Base-by-base conservation (phyloP, 2,888 invertebrate genomes). In the Clivina fossor region DNA sequence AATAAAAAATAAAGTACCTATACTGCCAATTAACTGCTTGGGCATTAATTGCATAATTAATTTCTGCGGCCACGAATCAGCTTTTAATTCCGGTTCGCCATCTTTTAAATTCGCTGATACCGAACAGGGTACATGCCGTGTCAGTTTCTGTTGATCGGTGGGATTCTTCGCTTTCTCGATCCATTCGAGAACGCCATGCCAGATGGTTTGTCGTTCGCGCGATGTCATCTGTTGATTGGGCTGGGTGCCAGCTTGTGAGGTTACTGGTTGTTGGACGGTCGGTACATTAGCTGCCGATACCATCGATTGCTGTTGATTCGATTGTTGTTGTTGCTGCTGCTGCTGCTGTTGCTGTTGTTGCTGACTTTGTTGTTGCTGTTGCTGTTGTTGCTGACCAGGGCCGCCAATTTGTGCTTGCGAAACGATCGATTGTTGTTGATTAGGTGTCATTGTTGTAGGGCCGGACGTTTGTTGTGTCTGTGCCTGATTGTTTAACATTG, bases 31-130 rank as follows among this genome's bases (percentile, higher is more conserved):
- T 59, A 96, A 76, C 67, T 88, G 87, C 68, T 93, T 94, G 0
- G 95, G 96, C 87, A 96, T 92, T 61, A 96, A 73, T 73, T 95
- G 95, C 92, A 96, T 94, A 43, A 93, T 83, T 28, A 97, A 74
- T 68, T 93, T 93, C 62, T 83, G 82, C 0, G 96, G 95, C 96
- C 96, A 97, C 22, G 90, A 89, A 67, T 92, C 91, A 1, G 93
- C 92, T 75, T 92, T 93, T 80, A 95, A 78, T 74, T 95, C 95
- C 0, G 91, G 88, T 69, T 94, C 93, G 2, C 92, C 90, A 66
- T 91, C 91, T 67, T 90, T 86, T 0, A 82, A 80, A 63, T 82
- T 75, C 63, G 81, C 78, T 62, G 84, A 80, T 59, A 94, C 85
- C 70, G 90, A 82, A 76, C 93, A 90, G 1, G 86, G 85, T 11